Evolutionary conservation across 2,888 invertebrate species (phyloP), one percentile per base, ranked within the genome.

Genomic region (Psylliodes chrysocephalus): DNA sequence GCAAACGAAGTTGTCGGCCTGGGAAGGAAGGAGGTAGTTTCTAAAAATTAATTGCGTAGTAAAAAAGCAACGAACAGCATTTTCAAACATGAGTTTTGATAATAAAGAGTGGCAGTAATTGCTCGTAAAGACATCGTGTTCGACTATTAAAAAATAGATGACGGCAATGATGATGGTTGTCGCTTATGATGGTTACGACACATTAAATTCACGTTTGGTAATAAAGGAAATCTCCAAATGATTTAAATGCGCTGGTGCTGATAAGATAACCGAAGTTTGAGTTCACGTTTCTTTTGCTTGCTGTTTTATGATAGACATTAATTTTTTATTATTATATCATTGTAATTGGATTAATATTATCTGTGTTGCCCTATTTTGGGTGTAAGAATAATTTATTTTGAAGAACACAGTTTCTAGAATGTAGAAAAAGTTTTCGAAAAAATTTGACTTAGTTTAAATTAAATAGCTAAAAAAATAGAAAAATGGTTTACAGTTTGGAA

Each of bases 21-120:
- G 19, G 19, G 33, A 56, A 56, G 67, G 64, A 60, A 63, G 64
- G 60, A 63, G 51, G 65, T 61, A 51, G 60, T 65, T 67, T 64
- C 66, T 44, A 69, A 64, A 52, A 67, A 69, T 68, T 69, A 69
- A 69, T 68, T 69, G 66, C 66, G 38, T 46, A 40, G 53, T 66
- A 61, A 66, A 69, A 68, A 56, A 53, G 54, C 54, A 40, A 30
- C 49, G 55, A 66, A 66, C 54, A 28, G 55, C 59, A 51, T 52
- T 62, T 42, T 66, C 60, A 64, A 65, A 68, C 68, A 63, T 55
- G 68, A 66, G 56, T 66, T 63, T 63, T 40, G 52, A 69, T 64
- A 56, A 67, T 67, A 69, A 67, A 63, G 59, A 64, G 61, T 53
- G 62, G 56, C 60, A 40, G 64, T 69, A 69, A 69, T 69, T 64